Percentiles rank a stretch among this genome's conserved stretches.
phyloP scores from a whole-genome alignment of 2,888 invertebrate genomes.

The Euzophera pinguis region DNA sequence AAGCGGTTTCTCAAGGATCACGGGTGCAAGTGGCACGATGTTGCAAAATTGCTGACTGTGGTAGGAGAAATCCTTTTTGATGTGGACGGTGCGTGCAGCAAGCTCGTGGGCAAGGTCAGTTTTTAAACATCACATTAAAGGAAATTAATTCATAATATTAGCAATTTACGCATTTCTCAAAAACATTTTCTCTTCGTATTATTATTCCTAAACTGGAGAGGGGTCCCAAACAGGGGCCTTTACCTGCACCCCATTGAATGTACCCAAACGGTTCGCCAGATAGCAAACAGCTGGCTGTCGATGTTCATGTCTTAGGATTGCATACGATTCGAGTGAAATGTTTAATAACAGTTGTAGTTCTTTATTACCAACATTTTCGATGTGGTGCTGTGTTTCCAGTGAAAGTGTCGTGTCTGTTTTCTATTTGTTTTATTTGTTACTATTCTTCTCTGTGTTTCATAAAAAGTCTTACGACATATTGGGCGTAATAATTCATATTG shows the following conservation, averaged over 20 bases:
- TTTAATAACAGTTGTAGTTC: constrained; percentile 26
- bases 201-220: background rate
- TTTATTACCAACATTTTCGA: background rate
- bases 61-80: constrained; percentile 71
- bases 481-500: constrained; percentile 35
- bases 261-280: constrained; percentile 17
- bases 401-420: constrained; percentile 22
- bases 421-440: constrained; percentile 20
- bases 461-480: constrained; percentile 36
- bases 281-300: constrained; percentile 20
- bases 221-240: constrained; percentile 31
- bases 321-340: constrained; percentile 26
- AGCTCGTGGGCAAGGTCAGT: constrained; percentile 71
- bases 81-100: constrained; percentile 65
- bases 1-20: constrained; percentile 72
- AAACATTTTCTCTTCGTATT: too few relatives aligned
- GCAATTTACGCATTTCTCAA: too few relatives aligned
- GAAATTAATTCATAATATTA: too few relatives aligned
- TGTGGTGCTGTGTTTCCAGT: constrained; percentile 29
- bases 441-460: constrained; percentile 29
- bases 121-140: background rate
- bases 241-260: constrained; percentile 50
- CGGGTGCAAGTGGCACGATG: constrained; percentile 73
- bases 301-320: constrained; percentile 4
- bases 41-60: constrained; percentile 64